Evolutionary conservation across 2,113 vertebrate species (phyloP).

Genomic region (Tinamus guttatus): DNA sequence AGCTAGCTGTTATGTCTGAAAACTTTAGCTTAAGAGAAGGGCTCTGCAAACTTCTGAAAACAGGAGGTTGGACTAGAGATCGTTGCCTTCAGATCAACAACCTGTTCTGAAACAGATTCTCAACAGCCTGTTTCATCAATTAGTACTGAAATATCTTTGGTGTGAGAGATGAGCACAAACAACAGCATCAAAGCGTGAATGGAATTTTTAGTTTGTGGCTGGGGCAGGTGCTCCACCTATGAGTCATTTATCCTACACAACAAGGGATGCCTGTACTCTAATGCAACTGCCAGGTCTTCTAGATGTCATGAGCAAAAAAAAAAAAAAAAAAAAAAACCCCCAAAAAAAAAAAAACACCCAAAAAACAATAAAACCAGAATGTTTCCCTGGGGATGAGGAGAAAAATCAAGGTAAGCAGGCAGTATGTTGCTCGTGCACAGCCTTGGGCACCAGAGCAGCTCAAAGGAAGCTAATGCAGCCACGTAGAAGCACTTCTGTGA

Average conservation of each 20-base stretch:
- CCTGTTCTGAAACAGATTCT: background rate
- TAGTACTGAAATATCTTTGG: background rate
- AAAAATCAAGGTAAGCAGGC: conserved; percentile 31
- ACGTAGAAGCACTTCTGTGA: background rate
- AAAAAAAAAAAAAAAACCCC: background rate
- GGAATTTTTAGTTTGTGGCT: conserved; percentile 70
- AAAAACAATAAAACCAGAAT: too few species aligned
- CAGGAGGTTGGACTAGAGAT: background rate
- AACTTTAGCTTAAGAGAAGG: background rate
- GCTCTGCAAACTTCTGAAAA: background rate
- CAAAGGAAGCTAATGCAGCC: conserved; percentile 39
- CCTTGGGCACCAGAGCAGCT: background rate
- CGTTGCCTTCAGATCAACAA: background rate
- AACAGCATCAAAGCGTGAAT: conserved; percentile 68
- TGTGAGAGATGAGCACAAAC: conserved; percentile 38
- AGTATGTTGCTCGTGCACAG: background rate
- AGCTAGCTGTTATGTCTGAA: background rate
- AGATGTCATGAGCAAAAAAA: background rate
- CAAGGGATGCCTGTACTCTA: background rate
- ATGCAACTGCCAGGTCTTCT: conserved; percentile 11
- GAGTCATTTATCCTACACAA: conserved; percentile 47
- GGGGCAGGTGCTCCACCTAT: conserved; percentile 67
- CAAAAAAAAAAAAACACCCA: background rate
- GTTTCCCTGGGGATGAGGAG: background rate
- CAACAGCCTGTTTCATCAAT: background rate